phyloP scores from a whole-genome alignment of 2,113 vertebrate genomes.

The Pachypanchax playfairii region DNA sequence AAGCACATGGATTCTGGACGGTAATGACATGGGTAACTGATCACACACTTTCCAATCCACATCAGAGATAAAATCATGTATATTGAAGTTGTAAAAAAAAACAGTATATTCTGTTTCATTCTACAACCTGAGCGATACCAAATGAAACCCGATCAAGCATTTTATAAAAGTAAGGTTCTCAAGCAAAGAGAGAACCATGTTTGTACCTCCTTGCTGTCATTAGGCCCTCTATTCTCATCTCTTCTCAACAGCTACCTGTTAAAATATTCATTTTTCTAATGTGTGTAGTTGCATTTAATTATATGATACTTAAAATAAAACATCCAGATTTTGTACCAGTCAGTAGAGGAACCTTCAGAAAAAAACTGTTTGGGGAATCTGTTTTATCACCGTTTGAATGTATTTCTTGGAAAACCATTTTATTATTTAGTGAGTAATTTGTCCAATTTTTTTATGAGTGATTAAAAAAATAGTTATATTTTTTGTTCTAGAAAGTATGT shows the following conservation, averaged over 20 bases:
- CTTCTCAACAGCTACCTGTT: no score
- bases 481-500: slow-evolving; percentile 25
- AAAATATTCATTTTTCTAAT: no score
- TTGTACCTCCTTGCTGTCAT: no score
- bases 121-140: background rate
- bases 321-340: no score
- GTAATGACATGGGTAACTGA: slow-evolving; percentile 53
- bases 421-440: background rate
- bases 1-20: slow-evolving; percentile 28
- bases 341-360: no score
- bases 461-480: slow-evolving; percentile 38
- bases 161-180: no score
- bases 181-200: no score
- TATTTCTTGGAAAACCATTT: background rate
- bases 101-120: slow-evolving; percentile 3
- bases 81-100: slow-evolving; percentile 23
- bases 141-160: no score
- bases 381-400: background rate
- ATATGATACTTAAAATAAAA: no score
- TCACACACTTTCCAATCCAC: slow-evolving; percentile 58
- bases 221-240: no score
- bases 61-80: slow-evolving; percentile 43
- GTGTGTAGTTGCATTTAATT: no score
- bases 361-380: background rate
- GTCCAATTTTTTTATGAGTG: background rate